Conservation (phyloP, 2,113 vertebrate genomes). For the Acinonyx jubatus region DNA sequence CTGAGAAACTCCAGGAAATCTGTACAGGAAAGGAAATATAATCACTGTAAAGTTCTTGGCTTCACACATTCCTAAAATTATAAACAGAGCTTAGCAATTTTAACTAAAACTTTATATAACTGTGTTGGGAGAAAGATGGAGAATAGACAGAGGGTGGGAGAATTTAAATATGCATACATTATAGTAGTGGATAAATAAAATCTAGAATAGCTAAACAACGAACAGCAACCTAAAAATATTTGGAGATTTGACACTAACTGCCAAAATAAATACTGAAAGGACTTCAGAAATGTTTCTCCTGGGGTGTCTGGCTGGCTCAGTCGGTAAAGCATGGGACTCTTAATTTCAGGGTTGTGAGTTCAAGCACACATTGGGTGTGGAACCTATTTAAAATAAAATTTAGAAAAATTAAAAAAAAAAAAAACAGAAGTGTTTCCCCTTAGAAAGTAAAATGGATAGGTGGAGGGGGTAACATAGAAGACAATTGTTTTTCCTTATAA, state of each 20-base stretch:
- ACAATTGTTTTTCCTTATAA: not conserved
- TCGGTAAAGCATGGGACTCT: not conserved
- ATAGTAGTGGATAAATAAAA: not conserved
- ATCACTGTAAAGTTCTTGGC: slow-evolving; percentile 18
- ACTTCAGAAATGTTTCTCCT: not conserved
- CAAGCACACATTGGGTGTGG: not conserved
- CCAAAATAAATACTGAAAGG: not conserved
- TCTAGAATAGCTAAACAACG: not conserved
- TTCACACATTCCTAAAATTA: not conserved
- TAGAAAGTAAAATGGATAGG: not conserved
- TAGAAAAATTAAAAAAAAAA: not conserved
- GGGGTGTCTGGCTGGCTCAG: not conserved
- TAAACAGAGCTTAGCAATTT: slow-evolving; percentile 4
- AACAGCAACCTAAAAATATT: not conserved
- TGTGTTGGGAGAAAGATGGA: not conserved
- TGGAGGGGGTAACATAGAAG: not conserved
- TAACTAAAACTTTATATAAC: not conserved
- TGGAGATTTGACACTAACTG: not conserved
- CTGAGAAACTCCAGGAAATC: not conserved
- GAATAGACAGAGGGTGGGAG: not conserved
- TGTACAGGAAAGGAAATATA: slow-evolving; percentile 18
- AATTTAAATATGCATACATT: not conserved
- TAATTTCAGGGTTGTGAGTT: not conserved
- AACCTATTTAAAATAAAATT: not conserved
- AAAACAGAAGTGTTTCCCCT: not conserved